phyloP scores from a whole-genome alignment of 1,140 invertebrate genomes.

The Heliothis virescens region DNA sequence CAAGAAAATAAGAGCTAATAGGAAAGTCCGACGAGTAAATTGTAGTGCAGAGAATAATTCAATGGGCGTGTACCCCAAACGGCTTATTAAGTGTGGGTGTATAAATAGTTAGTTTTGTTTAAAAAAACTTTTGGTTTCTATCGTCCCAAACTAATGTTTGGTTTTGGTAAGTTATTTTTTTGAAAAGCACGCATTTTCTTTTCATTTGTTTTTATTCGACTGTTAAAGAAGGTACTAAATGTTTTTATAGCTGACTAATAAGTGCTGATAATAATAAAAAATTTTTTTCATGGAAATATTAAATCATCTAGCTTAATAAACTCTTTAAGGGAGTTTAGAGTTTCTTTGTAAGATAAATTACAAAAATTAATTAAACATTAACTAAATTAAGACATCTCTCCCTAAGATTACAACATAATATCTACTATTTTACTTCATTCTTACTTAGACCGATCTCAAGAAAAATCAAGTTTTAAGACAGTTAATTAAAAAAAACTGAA shows the following conservation, averaged over 20 bases:
- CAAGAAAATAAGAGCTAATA: background rate
- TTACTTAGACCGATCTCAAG: too few species aligned
- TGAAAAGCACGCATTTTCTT: background rate
- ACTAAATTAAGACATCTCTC: too few species aligned
- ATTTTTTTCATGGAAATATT: too few species aligned
- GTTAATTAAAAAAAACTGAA: constrained; percentile 2
- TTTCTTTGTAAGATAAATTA: too few species aligned
- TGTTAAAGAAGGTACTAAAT: too few species aligned
- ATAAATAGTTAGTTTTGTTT: constrained; percentile 45
- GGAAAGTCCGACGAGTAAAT: background rate
- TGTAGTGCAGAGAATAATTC: constrained; percentile 33
- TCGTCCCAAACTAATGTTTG: constrained; percentile 22
- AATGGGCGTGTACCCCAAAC: constrained; percentile 27
- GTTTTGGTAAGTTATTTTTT: background rate
- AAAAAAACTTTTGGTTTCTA: constrained; percentile 34
- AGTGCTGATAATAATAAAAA: too few species aligned
- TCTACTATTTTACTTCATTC: too few species aligned
- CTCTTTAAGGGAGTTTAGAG: too few species aligned
- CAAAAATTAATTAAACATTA: too few species aligned
- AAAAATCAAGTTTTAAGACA: background rate
- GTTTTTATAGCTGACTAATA: too few species aligned
- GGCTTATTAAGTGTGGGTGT: constrained; percentile 43
- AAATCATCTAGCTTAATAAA: too few species aligned
- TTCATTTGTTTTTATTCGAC: background rate
- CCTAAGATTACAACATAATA: too few species aligned